phyloP scores from a whole-genome alignment of 2,113 vertebrate genomes.

The Galeopterus variegatus region DNA sequence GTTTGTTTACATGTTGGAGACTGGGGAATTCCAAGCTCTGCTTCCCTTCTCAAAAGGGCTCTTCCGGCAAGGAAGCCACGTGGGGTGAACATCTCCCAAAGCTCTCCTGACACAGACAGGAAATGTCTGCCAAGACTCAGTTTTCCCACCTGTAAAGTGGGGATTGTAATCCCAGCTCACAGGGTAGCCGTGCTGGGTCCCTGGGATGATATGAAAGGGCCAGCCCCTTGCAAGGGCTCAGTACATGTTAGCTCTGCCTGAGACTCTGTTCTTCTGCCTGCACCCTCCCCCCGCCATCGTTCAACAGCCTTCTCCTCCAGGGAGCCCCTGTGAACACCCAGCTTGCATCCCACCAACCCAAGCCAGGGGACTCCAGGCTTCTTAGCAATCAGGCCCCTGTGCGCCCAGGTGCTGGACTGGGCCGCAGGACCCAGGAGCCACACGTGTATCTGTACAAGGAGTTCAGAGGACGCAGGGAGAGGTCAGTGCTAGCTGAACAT shows the following conservation, averaged over 20 bases:
- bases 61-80: background rate
- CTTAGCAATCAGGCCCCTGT: background rate
- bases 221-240: background rate
- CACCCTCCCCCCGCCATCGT: too few relatives aligned
- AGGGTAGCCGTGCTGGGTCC: background rate
- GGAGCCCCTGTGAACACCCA: background rate
- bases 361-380: background rate
- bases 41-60: constrained; percentile 38
- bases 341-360: background rate
- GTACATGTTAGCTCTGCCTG: background rate
- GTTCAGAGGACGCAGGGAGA: background rate
- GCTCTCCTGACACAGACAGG: background rate
- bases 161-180: background rate
- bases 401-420: background rate
- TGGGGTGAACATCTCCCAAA: background rate
- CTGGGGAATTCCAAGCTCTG: constrained; percentile 38
- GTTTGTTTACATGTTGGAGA: background rate
- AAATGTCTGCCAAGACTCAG: background rate
- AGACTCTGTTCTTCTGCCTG: background rate
- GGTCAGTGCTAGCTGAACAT: background rate
- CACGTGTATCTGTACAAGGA: background rate
- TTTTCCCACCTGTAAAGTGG: background rate
- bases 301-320: background rate
- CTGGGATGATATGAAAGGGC: background rate
- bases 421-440: background rate